These are phyloP conservation scores for Prosopocoilus inquinatus DNA, from an alignment of 2,888 invertebrate genomes.

Conservation along the genomic window DNA sequence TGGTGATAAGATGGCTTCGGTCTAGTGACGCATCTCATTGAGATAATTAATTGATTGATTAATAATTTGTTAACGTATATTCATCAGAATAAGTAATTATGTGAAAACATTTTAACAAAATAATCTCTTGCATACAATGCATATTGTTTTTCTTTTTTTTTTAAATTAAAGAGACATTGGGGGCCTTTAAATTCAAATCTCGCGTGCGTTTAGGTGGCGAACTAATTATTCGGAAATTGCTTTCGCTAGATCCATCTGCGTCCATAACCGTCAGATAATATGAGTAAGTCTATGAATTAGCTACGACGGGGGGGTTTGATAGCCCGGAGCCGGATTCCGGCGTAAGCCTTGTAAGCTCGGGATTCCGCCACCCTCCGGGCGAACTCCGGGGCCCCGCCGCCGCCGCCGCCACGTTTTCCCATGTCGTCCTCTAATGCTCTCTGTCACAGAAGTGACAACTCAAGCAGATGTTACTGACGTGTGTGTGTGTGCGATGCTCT, in stretches of 20 bases:
- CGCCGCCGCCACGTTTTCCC: neutral
- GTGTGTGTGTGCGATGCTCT: conserved; percentile 13
- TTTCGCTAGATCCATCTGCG: conserved; percentile 15
- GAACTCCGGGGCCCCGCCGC: conserved; percentile 7
- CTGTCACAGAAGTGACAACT: conserved; percentile 30
- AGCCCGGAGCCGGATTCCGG: conserved; percentile 28
- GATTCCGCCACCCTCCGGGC: conserved; percentile 27
- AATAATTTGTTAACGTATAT: no score
- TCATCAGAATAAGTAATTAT: no score
- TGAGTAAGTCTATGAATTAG: conserved; percentile 23
- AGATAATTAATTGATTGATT: no score
- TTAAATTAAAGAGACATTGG: no score
- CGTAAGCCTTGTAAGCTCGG: conserved; percentile 32
- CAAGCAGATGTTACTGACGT: conserved; percentile 33
- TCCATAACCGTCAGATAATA: conserved; percentile 22
- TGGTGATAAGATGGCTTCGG: no score
- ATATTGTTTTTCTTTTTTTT: no score
- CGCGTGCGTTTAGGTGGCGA: no score
- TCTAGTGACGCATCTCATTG: no score
- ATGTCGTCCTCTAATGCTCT: conserved; percentile 27
- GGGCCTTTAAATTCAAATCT: no score
- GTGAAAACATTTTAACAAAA: no score
- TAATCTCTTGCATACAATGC: no score
- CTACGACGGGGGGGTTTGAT: conserved; percentile 22
- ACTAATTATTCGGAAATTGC: conserved; percentile 9